Evolutionary conservation across 2,113 vertebrate species (phyloP), one percentile per base, ranked within the genome.

Genomic region (Pampusana beccarii): DNA sequence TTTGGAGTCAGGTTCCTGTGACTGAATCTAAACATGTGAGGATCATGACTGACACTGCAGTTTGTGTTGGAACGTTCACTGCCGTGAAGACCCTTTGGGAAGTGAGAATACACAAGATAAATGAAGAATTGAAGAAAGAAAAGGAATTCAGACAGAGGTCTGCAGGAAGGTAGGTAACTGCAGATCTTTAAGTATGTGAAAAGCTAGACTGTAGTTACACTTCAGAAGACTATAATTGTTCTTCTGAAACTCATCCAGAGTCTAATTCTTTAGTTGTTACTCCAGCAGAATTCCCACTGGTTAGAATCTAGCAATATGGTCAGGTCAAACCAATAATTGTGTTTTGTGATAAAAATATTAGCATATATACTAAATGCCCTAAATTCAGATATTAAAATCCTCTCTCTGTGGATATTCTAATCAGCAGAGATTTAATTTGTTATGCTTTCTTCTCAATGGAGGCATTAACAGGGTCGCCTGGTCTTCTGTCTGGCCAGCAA

Each of bases 41-140:
- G 97, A 93, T 89, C 96, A 99, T 99, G 99, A 97, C 98, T 78
- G 98, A 97, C 79, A 97, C 98, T 77, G 96, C 89, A 11, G 94
- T 97, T 66, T 98, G 98, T 13, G n/a, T 95, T 31, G 98, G 98
- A 70, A 98, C 98, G 0, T 98, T 99, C 87, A 96, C 92, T 95
- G 98, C 98, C 84, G 98, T 99, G 73, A 99, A 98, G 93, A 96
- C 98, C 60, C 97, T 99, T 56, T 99, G 99, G 99, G 99, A 99
- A 97, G 98, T 97, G 36, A 98, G 98, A 96, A 99, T 99, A 96
- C 97, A 97, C 95, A 98, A 97, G 75, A 97, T 97, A 92, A 98
- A 92, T 70, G 98, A 99, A 86, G 98, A 98, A 53, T 81, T 98
- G 81, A 98, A 97, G 91, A 98, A 87, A 71, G 97, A 98, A 72